phyloP scores from a whole-genome alignment of 2,113 vertebrate genomes.

The Rhegmatorhina hoffmannsi region DNA sequence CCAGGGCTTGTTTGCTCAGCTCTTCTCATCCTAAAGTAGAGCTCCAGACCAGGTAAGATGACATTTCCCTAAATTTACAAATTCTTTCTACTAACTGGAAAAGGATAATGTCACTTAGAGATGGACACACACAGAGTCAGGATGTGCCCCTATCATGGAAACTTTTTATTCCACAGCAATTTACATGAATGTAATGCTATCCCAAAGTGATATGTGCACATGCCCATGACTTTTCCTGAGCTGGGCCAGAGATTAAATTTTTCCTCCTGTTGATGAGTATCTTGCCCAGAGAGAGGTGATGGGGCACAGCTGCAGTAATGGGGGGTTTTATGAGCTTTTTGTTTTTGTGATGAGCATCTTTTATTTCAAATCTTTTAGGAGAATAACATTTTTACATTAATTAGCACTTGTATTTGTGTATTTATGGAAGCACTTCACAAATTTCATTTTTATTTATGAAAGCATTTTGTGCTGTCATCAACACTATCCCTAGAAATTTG shows the following conservation, averaged over 20 bases:
- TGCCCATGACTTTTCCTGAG: background rate
- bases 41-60: background rate
- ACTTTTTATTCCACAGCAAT: background rate
- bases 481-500: constrained; percentile 28
- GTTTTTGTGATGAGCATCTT: background rate
- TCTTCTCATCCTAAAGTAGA: background rate
- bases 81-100: background rate
- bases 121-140: background rate
- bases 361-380: background rate
- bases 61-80: background rate
- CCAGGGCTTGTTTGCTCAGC: background rate
- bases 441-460: constrained; percentile 44
- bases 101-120: background rate
- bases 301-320: background rate
- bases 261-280: background rate
- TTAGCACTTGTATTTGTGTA: background rate
- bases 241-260: background rate
- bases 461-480: constrained; percentile 19
- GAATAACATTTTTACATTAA: background rate
- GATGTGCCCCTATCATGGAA: background rate
- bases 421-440: constrained; percentile 16
- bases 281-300: background rate
- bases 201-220: background rate
- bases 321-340: background rate
- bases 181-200: background rate